Conservation (phyloP, 2,797 vertebrate genomes). For the Microhierax caerulescens region DNA sequence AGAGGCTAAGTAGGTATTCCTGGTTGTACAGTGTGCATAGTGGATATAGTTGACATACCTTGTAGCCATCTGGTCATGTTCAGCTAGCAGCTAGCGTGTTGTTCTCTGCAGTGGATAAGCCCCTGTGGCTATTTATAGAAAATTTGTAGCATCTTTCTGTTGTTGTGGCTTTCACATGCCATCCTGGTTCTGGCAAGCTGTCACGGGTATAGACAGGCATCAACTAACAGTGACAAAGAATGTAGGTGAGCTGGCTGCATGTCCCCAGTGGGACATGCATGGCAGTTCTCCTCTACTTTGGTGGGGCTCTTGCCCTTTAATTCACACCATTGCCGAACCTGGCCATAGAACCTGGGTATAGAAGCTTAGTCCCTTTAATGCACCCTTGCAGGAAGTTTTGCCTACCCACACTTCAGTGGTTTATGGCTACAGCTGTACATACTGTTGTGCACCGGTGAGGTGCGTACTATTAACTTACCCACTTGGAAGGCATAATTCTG, state of each 20-base stretch:
- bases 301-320: background rate
- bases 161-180: background rate
- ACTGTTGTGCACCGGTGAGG: background rate
- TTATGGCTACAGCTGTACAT: background rate
- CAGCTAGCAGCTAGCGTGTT: background rate
- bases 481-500: background rate
- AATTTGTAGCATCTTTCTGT: background rate
- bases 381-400: background rate
- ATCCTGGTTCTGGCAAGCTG: background rate
- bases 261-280: background rate
- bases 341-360: background rate
- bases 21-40: background rate
- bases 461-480: background rate
- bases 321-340: background rate
- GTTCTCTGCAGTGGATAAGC: background rate
- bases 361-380: background rate
- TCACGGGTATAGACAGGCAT: background rate
- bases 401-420: background rate
- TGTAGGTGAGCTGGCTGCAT: background rate
- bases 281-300: background rate
- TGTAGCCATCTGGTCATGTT: background rate
- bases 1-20: background rate
- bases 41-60: background rate
- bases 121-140: background rate
- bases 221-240: background rate